Evolutionary conservation across 2,113 vertebrate genomes (phyloP).

Genomic region (Carassius gibelio): DNA sequence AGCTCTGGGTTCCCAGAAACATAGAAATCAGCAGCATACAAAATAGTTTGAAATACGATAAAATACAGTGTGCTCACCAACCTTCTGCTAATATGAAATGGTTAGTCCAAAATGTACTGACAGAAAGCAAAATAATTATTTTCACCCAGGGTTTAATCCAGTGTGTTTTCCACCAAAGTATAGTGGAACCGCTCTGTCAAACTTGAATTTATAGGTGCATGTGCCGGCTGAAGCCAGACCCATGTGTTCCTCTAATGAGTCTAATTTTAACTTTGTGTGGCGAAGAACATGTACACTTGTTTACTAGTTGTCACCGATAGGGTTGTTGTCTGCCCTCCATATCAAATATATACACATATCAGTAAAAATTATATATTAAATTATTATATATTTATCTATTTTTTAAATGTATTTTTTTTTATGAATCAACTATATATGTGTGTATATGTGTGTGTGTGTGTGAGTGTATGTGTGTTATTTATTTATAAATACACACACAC

Average conservation of each 20-base stretch:
- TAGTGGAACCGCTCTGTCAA: conserved; percentile 15
- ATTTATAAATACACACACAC: too few species aligned
- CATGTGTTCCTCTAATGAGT: conserved; percentile 35
- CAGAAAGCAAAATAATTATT: neutral
- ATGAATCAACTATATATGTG: too few species aligned
- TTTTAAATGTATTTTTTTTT: too few species aligned
- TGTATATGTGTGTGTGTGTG: too few species aligned
- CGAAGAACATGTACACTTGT: conserved; percentile 60
- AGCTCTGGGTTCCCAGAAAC: neutral
- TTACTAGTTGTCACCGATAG: conserved; percentile 54
- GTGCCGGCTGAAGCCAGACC: conserved; percentile 52
- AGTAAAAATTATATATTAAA: neutral
- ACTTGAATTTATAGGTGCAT: conserved; percentile 70
- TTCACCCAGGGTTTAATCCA: conserved; percentile 5
- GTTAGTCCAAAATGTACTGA: neutral
- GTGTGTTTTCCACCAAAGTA: neutral
- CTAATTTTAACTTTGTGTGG: conserved; percentile 65
- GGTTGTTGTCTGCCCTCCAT: neutral
- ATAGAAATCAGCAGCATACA: neutral
- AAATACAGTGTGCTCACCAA: neutral
- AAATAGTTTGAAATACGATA: neutral
- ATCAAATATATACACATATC: neutral
- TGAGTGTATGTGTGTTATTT: too few species aligned
- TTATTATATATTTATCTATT: too few species aligned
- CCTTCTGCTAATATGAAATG: conserved; percentile 9